Evolutionary conservation across 2,113 vertebrate species (phyloP).

Genomic region (Leucopternis melanops): DNA sequence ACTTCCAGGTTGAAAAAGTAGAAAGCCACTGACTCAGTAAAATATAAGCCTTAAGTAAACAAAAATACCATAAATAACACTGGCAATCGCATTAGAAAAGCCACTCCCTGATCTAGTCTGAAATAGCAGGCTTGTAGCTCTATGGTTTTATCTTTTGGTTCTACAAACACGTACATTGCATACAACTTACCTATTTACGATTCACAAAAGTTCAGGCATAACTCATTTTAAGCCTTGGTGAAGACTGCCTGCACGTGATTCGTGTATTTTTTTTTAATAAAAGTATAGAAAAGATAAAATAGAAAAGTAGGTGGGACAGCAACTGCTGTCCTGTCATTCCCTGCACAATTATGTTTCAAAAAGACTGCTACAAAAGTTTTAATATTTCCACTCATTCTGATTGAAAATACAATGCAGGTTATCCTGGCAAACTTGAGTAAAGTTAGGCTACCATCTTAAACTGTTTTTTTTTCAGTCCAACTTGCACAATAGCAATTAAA

Average conservation of each 20-base stretch:
- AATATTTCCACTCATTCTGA: not conserved
- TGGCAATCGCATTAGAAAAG: not conserved
- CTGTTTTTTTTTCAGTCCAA: not conserved
- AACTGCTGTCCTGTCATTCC: not conserved
- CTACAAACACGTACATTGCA: accelerated
- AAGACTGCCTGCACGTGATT: not conserved
- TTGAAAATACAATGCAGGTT: not conserved
- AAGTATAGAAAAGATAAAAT: not conserved
- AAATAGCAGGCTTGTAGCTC: not conserved
- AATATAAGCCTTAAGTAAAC: not conserved
- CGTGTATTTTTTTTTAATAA: not conserved
- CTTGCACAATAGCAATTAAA: not conserved
- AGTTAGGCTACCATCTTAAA: not conserved
- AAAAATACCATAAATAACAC: not conserved
- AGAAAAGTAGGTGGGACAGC: not conserved
- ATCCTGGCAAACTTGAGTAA: not conserved
- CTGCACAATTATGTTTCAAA: accelerated
- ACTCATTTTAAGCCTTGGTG: not conserved
- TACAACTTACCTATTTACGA: not conserved
- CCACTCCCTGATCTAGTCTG: not conserved
- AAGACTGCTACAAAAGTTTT: not conserved
- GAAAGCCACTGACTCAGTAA: not conserved
- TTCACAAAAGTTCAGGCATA: not conserved
- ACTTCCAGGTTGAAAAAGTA: not conserved
- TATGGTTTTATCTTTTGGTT: not conserved